Conservation (phyloP, 2,797 vertebrate species). For the Pseudochirops cupreus region DNA sequence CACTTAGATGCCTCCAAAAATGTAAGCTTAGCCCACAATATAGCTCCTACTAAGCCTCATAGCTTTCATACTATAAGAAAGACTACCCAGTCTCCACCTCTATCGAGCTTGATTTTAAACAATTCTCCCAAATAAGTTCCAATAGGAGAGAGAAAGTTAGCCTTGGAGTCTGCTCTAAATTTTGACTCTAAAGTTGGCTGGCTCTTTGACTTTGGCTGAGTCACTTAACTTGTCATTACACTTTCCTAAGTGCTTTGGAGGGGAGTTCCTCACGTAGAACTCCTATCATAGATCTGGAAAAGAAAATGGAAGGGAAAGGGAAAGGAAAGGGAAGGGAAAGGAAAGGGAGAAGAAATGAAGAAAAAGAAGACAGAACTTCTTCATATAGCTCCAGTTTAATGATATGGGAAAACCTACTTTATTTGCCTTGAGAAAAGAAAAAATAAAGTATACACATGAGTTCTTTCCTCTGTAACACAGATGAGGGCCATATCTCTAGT, state of each 20-base stretch:
- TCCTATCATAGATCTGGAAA: background rate
- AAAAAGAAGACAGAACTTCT: background rate
- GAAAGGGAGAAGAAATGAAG: fast-evolving
- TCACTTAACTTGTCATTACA: background rate
- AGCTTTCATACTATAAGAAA: background rate
- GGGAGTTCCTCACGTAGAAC: background rate
- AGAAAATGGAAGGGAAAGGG: background rate
- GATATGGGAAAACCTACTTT: background rate
- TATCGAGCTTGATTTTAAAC: background rate
- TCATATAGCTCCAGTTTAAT: background rate
- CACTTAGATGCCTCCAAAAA: background rate
- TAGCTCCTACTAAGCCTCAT: background rate
- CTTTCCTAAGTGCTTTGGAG: background rate
- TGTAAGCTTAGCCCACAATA: background rate
- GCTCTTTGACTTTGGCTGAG: background rate
- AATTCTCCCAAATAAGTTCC: background rate
- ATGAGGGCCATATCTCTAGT: background rate
- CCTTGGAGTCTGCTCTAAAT: background rate
- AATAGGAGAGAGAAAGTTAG: background rate
- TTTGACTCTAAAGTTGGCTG: background rate
- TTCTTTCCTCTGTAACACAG: background rate
- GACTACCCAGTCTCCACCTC: background rate
- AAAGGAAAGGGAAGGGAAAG: too few relatives aligned
- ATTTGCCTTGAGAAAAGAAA: background rate
- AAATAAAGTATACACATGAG: background rate